Conservation (phyloP, 2,797 vertebrate species). For the Cyprinodon diabolis region DNA sequence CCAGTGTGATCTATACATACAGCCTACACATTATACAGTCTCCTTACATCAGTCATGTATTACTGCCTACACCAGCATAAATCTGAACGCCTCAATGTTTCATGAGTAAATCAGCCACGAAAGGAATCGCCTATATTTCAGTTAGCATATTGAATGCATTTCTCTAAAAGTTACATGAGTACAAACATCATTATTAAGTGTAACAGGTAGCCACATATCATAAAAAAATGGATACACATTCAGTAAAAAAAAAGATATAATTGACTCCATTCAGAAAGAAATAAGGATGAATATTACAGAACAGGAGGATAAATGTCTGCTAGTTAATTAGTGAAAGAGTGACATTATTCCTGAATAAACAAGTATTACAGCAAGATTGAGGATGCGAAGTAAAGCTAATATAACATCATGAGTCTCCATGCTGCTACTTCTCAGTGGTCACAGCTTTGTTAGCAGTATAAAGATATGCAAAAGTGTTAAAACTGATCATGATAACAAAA, state of each 20-base stretch:
- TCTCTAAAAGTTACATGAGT: conserved; percentile 50
- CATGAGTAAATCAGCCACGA: conserved; percentile 42
- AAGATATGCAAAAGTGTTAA: background rate
- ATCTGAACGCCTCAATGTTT: conserved; percentile 26
- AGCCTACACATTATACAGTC: background rate
- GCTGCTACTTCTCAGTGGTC: conserved; percentile 8
- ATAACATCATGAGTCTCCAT: conserved; percentile 14
- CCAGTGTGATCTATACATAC: background rate
- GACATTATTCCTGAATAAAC: conserved; percentile 31
- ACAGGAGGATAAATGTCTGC: conserved; percentile 19
- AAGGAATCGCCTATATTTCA: conserved; percentile 61
- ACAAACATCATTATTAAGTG: conserved; percentile 58
- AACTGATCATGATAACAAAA: too few species aligned
- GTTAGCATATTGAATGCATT: conserved; percentile 79
- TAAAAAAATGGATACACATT: conserved; percentile 29
- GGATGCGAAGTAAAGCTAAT: conserved; percentile 42
- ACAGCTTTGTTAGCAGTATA: background rate
- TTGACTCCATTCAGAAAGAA: conserved; percentile 19
- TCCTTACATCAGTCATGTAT: conserved; percentile 4
- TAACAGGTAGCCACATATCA: conserved; percentile 41
- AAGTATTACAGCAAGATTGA: conserved; percentile 56
- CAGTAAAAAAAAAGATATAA: conserved; percentile 28
- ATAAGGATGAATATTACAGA: conserved; percentile 34
- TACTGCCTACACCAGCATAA: conserved; percentile 28
- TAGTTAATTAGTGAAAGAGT: conserved; percentile 30